Conservation (phyloP, 2,888 invertebrate genomes). For the Brachypterus glaber region DNA sequence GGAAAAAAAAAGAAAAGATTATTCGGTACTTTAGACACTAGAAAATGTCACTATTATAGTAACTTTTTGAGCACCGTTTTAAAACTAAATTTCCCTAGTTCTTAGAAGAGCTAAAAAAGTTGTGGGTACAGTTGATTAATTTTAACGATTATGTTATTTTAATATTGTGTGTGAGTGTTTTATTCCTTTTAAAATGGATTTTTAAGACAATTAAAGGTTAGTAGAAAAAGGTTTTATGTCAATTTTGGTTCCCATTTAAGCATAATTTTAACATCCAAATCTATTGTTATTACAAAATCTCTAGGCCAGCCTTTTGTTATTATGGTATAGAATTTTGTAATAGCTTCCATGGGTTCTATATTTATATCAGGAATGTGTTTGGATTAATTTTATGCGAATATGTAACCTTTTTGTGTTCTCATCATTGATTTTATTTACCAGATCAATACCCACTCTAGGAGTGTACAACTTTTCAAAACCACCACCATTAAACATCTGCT, state of each 20-base stretch:
- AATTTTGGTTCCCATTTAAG: neutral
- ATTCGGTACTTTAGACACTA: too few relatives aligned
- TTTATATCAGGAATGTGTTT: too few relatives aligned
- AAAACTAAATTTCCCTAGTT: too few relatives aligned
- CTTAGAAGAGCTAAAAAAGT: too few relatives aligned
- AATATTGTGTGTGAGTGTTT: neutral
- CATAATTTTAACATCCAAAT: neutral
- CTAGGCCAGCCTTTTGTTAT: too few relatives aligned
- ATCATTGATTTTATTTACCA: conserved; percentile 33
- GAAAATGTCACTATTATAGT: too few relatives aligned
- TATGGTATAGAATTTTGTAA: too few relatives aligned
- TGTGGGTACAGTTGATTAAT: neutral
- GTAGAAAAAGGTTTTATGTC: neutral
- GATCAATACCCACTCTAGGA: conserved; percentile 30
- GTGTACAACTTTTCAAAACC: conserved; percentile 21
- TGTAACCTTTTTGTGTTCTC: conserved; percentile 12
- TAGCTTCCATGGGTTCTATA: too few relatives aligned
- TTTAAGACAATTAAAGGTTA: neutral
- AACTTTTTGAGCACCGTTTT: too few relatives aligned
- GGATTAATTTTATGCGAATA: too few relatives aligned
- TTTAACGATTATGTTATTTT: neutral
- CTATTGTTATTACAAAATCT: conserved; percentile 1
- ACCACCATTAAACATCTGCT: conserved; percentile 10
- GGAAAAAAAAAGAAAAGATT: too few relatives aligned
- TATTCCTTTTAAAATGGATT: neutral